Evolutionary conservation across 1,140 invertebrate genomes (phyloP).

Genomic region (Camponotus vicinus): DNA sequence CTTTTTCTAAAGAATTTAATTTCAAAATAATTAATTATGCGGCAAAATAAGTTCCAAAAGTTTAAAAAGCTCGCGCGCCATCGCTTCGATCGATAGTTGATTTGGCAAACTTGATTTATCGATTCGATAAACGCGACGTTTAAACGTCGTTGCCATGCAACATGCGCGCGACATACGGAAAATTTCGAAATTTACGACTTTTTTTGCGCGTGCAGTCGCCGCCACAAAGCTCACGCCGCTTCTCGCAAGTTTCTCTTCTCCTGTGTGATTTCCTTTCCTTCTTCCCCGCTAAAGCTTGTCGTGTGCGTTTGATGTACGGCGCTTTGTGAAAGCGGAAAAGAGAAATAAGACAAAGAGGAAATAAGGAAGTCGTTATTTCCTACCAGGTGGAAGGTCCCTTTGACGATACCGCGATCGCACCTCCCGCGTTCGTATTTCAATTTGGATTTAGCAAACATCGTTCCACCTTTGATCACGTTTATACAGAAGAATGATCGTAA

Average conservation of each 20-base stretch:
- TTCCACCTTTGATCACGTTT: conserved; percentile 50
- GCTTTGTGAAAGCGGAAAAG: conserved; percentile 42
- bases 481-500: conserved; percentile 47
- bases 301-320: conserved; percentile 11
- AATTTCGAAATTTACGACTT: conserved; percentile 72
- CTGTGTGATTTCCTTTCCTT: conserved; percentile 10
- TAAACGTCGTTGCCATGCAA: conserved; percentile 15
- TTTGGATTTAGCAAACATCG: conserved; percentile 59
- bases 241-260: not conserved
- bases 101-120: conserved; percentile 72
- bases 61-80: not conserved
- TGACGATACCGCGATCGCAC: conserved; percentile 63
- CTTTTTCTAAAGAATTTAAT: not conserved
- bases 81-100: not conserved
- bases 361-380: conserved; percentile 71
- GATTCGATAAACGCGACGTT: conserved; percentile 70
- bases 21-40: not conserved
- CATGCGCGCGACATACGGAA: conserved; percentile 64
- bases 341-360: conserved; percentile 49
- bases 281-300: not conserved
- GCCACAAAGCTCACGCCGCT: conserved; percentile 24
- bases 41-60: not conserved
- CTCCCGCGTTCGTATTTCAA: conserved; percentile 65
- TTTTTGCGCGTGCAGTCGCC: conserved; percentile 38
- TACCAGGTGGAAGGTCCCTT: conserved; percentile 60